Evolutionary conservation across 2,888 invertebrate species (phyloP).

Genomic region (Netelia melanura): DNA sequence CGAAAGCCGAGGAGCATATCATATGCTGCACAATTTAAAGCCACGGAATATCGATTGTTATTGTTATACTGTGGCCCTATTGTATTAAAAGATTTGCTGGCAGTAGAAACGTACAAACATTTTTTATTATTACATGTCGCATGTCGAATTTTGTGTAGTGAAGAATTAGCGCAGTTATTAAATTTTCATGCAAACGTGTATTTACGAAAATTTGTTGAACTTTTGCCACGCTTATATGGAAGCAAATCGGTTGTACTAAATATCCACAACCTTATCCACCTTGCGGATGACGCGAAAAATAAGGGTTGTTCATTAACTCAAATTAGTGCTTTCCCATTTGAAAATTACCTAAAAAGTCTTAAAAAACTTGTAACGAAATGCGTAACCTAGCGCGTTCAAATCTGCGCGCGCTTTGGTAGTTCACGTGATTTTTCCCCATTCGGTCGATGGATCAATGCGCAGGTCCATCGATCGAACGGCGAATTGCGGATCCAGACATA

Average conservation of each 20-base stretch:
- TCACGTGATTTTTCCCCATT: too few species aligned
- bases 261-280: conserved; percentile 67
- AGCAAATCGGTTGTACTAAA: conserved; percentile 69
- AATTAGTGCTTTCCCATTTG: conserved; percentile 66
- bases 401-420: too few species aligned
- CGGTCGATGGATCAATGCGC: too few species aligned
- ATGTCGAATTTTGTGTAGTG: conserved; percentile 39
- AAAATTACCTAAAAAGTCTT: conserved; percentile 64
- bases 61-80: conserved; percentile 72
- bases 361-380: conserved; percentile 59
- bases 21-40: conserved; percentile 68
- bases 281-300: conserved; percentile 66
- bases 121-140: conserved; percentile 71
- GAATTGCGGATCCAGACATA: too few species aligned
- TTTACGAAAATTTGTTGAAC: conserved; percentile 38
- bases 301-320: conserved; percentile 43
- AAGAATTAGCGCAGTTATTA: conserved; percentile 7
- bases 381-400: too few species aligned
- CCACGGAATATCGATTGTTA: conserved; percentile 71
- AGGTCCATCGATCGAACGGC: too few species aligned
- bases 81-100: conserved; percentile 65
- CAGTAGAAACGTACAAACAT: conserved; percentile 66
- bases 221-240: conserved; percentile 24
- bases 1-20: conserved; percentile 65
- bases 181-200: conserved; percentile 35